Percentiles rank a stretch among this genome's conserved stretches.
Conservation (phyloP, 2,113 vertebrate genomes). For the Anarhynchus alexandrinus region DNA sequence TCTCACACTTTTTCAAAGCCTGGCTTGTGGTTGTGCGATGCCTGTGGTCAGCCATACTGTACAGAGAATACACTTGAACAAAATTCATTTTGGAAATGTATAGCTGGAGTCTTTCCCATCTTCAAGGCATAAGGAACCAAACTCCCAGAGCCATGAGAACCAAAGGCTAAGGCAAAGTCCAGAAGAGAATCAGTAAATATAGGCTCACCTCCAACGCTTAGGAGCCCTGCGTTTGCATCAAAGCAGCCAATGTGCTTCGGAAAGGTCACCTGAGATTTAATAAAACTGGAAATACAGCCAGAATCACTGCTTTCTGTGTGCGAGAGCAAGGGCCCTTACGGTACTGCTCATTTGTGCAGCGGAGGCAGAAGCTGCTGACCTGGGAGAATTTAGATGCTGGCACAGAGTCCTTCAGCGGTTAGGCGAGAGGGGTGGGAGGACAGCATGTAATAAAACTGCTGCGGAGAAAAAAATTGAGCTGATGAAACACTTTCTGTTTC, state of each 20-base stretch:
- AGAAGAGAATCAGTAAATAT: background rate
- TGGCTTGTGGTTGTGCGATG: background rate
- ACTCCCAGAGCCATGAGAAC: background rate
- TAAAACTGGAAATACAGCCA: background rate
- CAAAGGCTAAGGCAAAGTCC: background rate
- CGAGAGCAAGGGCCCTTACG: background rate
- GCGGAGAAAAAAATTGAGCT: background rate
- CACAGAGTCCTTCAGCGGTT: background rate
- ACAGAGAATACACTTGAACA: fast-evolving
- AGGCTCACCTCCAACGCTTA: background rate
- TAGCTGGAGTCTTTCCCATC: background rate
- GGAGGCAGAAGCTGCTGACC: background rate
- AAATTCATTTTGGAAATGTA: background rate
- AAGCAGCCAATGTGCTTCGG: background rate
- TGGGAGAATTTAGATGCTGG: background rate
- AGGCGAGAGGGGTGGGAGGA: background rate
- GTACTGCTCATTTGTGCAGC: background rate
- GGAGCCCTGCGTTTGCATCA: background rate
- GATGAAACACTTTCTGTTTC: constrained; percentile 1
- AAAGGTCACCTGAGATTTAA: background rate
- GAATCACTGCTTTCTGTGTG: background rate
- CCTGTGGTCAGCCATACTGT: background rate
- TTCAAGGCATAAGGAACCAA: background rate
- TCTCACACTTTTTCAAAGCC: background rate
- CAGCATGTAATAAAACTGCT: background rate